Evolutionary conservation across 2,888 invertebrate species (phyloP), one percentile per base, ranked within the genome.

Genomic region (Drosophila nr. medialis): DNA sequence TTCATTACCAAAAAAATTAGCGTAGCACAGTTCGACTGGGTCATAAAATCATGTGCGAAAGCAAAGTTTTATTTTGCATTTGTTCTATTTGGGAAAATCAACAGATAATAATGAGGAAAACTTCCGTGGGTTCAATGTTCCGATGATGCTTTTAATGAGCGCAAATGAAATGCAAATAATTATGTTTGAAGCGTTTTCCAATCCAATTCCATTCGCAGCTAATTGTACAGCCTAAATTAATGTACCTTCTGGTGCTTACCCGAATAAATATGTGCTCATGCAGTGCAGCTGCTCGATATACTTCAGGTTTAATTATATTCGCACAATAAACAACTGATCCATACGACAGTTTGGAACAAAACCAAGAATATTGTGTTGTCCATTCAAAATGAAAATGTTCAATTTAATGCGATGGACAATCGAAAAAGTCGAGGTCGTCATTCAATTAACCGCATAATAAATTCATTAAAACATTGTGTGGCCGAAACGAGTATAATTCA

Each of bases 1-100:
- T 89, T 76, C 79, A 85, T 87, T 75, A 77, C 71, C 63, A 59
- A 55, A 72, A 78, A 78, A 86, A 76, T 89, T 81, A 65, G 64
- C 79, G 40, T 49, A 62, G 71, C 63, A 51, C 77, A 63, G 63
- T 64, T 80, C 64, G 45, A 21, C 48, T 8, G 8, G 60, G 66
- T 63, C 68, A 79, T 78, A 75, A 74, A 78, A 75, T 69, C 71
- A 65, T 54, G 72, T 48, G 69, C 54, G 54, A 67, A 56, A 60
- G 29, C 42, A 54, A 64, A 66, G 30, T 58, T 61, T 49, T 67
- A 13, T 7, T 45, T 8, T 21, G 7, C 1, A 4, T 45, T 7
- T 66, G 15, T 58, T 64, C 7, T 72, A 21, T 62, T 64, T 30
- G 40, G 58, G 63, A 71, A 68, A 75, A 75, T 67, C 69, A 73